Base-by-base conservation (phyloP, 2,797 vertebrate species). In the Anguilla megastoma region DNA sequence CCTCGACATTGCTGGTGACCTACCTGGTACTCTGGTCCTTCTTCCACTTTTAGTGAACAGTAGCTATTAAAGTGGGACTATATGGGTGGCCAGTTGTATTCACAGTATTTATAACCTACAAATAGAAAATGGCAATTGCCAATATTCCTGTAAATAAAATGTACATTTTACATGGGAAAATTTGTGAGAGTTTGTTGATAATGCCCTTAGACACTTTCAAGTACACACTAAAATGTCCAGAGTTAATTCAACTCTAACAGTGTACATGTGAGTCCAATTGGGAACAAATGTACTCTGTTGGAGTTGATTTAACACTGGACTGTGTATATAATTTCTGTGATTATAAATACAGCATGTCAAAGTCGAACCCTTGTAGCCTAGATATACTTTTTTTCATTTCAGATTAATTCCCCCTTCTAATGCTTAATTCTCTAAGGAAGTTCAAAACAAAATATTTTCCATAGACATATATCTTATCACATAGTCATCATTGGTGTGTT, bases 11-110 rank as follows among this genome's bases (percentile, higher is more conserved):
- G 63, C 8, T 66, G 63, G 63, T n/a, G 21, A n/a, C 63, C n/a
- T 27, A 24, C 6, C 5, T 69, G n/a, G 63, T n/a, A n/a, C 8
- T 69, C 5, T 8, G n/a, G 24, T 21, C 1, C 24, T n/a, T 69
- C 21, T 69, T 24, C 63, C n/a, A 24, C 21, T 27, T 69, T 69
- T 7, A 69, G 3, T 27, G 63, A 7, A 27, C 6, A n/a, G 24
- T n/a, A 21, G 24, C 63, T 69, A 69, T n/a, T 69, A 69, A 24
- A 66, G n/a, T n/a, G 63, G 3, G 24, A 27, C n/a, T 69, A 27
- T 69, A 27, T 69, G 5, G 63, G 54, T 45, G 87, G 84, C 76
- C 87, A 88, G 87, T 52, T 86, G 71, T 85, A 54, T 86, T 24
- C 63, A 69, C n/a, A n/a, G 63, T 69, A 27, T 85, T 80, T 71